Base-by-base conservation (phyloP, 2,797 vertebrate genomes). In the Ciconia nigra region DNA sequence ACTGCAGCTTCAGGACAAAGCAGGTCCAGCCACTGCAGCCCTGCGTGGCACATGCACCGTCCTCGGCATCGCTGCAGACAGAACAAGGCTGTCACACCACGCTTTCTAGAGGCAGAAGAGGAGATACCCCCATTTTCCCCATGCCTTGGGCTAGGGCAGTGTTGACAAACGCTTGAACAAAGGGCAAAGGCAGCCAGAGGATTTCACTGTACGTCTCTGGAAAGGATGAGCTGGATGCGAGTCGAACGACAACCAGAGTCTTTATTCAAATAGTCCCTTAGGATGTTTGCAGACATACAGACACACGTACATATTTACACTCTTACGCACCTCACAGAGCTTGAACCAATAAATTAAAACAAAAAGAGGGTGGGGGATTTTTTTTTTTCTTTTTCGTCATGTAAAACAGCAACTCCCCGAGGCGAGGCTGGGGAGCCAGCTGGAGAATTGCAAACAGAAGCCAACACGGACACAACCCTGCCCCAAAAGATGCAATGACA, bases 291-390 rank as follows among this genome's bases (percentile, higher is more conserved):
- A 98, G 97, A 98, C 97, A 72, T 97, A 98, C 97, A 97, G 98
- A 98, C 98, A 97, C 98, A 98, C 98, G 69, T 97, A 98, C 97
- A 97, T 98, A 98, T 98, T 97, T 98, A 98, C 98, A 98, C 96
- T 98, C 97, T 97, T 97, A 98, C 97, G 96, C 96, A 98, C 92
- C 97, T 98, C 97, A 98, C 95, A 55, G 98, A 98, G 97, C 96
- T 97, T 96, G 97, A 98, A 98, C 96, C 97, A 98, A 98, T 98
- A 98, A 98, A 98, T 98, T 98, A 96, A 96, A 97, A 93, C 81
- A 95, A 65, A 82, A 89, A 82, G 51, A 94, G 67, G 91, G 51
- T 0, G 1, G 54, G 58, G 61, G 46, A 5, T 37, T 89, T 58
- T 35, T 70, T 42, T 74, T 42, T 39, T 44, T 20, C 3, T 55